These are phyloP conservation scores for Erebia epiphron DNA, from an alignment of 2,888 invertebrate genomes.

Conservation along the genomic window DNA sequence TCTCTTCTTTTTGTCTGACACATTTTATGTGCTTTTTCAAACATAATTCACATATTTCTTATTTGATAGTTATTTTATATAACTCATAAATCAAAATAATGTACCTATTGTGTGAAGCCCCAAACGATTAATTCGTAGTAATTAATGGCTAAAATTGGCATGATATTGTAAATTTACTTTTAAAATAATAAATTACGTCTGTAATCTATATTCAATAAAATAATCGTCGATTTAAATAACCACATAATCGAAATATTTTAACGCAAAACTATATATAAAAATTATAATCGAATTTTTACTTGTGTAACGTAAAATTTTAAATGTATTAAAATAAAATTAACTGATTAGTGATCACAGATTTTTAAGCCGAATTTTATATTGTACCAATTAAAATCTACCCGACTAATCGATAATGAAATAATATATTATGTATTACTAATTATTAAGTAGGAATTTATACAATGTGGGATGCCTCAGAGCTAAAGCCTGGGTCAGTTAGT, in stretches of 20 bases:
- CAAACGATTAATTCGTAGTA: background rate
- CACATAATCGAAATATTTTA: background rate
- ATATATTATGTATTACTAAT: background rate
- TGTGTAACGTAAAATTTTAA: background rate
- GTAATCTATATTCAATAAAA: background rate
- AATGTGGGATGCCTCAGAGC: background rate
- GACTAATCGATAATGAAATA: background rate
- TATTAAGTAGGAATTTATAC: background rate
- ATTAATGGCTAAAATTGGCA: too few relatives aligned
- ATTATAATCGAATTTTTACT: conserved; percentile 1
- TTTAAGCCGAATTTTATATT: conserved; percentile 11
- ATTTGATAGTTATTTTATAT: background rate
- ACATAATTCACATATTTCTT: too few relatives aligned
- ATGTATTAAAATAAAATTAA: background rate
- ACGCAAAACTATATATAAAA: background rate
- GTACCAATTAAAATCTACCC: background rate
- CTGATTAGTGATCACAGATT: background rate
- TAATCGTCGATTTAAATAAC: background rate
- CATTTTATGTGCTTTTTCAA: background rate
- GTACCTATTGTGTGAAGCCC: background rate
- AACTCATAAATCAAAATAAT: background rate
- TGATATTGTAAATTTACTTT: background rate
- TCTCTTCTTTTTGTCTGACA: background rate
- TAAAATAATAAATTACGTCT: background rate
- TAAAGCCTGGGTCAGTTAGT: background rate